Percentiles rank a stretch among this genome's conserved stretches.
These are phyloP conservation scores for Trematocara zebra DNA, from an alignment of 2,113 vertebrate species.

Conservation along the genomic window DNA sequence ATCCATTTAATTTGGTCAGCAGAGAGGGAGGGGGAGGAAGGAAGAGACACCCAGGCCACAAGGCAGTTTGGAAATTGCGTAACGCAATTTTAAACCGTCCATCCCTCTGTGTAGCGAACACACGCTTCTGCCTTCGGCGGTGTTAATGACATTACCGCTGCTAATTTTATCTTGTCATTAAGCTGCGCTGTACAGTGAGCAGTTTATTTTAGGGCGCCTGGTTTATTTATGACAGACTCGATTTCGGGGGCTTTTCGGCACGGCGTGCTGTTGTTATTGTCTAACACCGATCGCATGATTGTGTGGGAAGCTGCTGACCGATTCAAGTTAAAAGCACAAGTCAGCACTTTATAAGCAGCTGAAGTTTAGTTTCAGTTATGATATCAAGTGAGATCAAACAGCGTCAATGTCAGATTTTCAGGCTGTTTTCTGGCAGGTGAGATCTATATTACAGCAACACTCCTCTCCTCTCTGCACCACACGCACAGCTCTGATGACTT, in stretches of 20 bases:
- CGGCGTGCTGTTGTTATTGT: neutral
- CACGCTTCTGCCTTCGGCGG: neutral
- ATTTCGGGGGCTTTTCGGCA: neutral
- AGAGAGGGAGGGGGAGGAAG: conserved; percentile 14
- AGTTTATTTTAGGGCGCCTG: neutral
- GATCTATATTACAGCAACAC: neutral
- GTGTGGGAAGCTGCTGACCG: neutral
- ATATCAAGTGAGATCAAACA: neutral
- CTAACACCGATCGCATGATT: neutral
- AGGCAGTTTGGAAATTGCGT: conserved; percentile 1
- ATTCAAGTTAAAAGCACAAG: neutral
- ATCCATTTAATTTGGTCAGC: conserved; percentile 29
- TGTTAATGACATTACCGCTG: conserved; percentile 12
- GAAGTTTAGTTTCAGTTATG: neutral
- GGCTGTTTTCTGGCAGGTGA: neutral
- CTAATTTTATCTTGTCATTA: conserved; percentile 15
- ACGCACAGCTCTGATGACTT: neutral
- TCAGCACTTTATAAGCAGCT: neutral
- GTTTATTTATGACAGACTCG: neutral
- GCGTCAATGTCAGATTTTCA: neutral
- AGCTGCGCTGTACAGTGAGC: neutral
- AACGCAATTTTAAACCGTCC: conserved; percentile 24
- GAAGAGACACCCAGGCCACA: neutral
- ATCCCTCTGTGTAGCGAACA: neutral
- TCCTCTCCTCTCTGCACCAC: neutral